Conservation (phyloP, 1,140 invertebrate genomes). For the Orussus abietinus region DNA sequence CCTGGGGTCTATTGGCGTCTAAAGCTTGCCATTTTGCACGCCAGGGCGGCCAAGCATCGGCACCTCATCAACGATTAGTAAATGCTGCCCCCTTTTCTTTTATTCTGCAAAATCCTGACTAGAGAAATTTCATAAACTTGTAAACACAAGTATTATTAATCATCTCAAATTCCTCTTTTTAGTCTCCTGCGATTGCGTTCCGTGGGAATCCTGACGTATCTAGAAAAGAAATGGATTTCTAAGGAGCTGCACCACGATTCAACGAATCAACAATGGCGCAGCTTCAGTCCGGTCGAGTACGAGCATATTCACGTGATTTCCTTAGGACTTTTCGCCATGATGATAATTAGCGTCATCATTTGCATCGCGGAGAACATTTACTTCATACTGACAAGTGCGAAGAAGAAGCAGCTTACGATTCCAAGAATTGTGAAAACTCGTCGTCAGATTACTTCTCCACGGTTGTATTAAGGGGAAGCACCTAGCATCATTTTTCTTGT, state of each 20-base stretch:
- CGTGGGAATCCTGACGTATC: slow-evolving; percentile 27
- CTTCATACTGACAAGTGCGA: slow-evolving; percentile 10
- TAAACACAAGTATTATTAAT: not conserved
- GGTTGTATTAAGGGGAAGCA: too few species aligned
- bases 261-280: slow-evolving; percentile 8
- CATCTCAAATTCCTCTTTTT: slow-evolving; percentile 2
- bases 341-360: slow-evolving; percentile 23
- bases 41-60: slow-evolving; percentile 20
- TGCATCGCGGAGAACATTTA: slow-evolving; percentile 33
- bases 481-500: too few species aligned
- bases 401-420: not conserved
- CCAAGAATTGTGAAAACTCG: too few species aligned
- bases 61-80: slow-evolving; percentile 26
- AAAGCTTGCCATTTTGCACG: slow-evolving; percentile 25
- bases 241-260: slow-evolving; percentile 8
- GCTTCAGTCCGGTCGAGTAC: slow-evolving; percentile 26
- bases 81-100: too few species aligned
- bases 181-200: slow-evolving; percentile 28
- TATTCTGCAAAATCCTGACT: too few species aligned
- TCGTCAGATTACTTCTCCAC: too few species aligned
- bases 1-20: slow-evolving; percentile 18
- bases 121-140: too few species aligned
- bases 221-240: slow-evolving; percentile 30
- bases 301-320: slow-evolving; percentile 23
- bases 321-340: slow-evolving; percentile 16